These are phyloP conservation scores for Megalopta genalis DNA, from an alignment of 1,140 invertebrate species.

Conservation along the genomic window DNA sequence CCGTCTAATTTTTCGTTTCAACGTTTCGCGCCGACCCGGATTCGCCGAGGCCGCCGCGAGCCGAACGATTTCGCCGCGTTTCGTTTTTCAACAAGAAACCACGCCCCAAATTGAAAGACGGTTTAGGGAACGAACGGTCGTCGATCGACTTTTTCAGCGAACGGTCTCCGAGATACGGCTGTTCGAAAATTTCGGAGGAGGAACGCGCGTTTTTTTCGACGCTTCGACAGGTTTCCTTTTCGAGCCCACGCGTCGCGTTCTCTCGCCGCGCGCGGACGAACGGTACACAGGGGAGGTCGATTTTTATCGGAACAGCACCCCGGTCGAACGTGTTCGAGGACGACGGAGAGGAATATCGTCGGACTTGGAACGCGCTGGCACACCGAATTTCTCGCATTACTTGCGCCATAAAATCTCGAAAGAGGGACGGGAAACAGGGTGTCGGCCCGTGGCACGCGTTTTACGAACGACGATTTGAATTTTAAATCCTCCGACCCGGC, in stretches of 20 bases:
- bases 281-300: slow-evolving; percentile 33
- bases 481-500: slow-evolving; percentile 57
- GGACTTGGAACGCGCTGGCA: slow-evolving; percentile 54
- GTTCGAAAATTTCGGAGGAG: neutral
- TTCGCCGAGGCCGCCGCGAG: neutral
- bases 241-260: slow-evolving; percentile 17
- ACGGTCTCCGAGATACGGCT: no score
- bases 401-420: slow-evolving; percentile 56
- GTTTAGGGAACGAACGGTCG: no score
- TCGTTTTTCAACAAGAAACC: no score
- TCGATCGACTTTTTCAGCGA: no score
- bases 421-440: slow-evolving; percentile 32
- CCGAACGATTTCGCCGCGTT: no score
- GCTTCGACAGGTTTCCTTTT: slow-evolving; percentile 2
- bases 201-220: neutral
- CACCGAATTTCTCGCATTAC: slow-evolving; percentile 52
- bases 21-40: neutral
- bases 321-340: slow-evolving; percentile 24
- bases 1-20: neutral
- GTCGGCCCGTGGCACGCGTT: slow-evolving; percentile 40
- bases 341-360: slow-evolving; percentile 50
- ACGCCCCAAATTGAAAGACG: no score
- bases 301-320: slow-evolving; percentile 34
- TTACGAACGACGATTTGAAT: slow-evolving; percentile 62
- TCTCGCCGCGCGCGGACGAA: neutral